Evolutionary conservation across 92 coral and sea anemone species (phyloP).

Genomic region (Parazoanthus darwini): DNA sequence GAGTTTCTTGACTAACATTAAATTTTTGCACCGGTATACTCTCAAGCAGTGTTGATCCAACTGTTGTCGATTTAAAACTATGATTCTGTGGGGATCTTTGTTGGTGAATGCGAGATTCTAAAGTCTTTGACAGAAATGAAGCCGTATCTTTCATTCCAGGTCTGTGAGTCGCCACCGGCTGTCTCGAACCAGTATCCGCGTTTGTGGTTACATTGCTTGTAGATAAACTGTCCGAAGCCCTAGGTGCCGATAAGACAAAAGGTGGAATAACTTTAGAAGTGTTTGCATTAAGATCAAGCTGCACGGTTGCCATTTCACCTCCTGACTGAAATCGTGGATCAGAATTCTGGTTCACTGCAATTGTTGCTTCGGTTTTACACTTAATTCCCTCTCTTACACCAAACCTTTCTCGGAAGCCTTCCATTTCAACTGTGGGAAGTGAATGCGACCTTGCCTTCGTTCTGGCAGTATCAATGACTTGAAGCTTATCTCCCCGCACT

Average conservation of each 20-base stretch:
- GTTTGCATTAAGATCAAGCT: conserved; percentile 35
- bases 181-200: conserved; percentile 79
- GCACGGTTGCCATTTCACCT: conserved; percentile 48
- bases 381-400: conserved; percentile 11
- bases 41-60: conserved; percentile 77
- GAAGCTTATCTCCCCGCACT: conserved; percentile 61
- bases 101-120: conserved; percentile 65
- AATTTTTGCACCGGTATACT: conserved; percentile 45
- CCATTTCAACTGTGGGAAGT: conserved; percentile 66
- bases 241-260: conserved; percentile 73
- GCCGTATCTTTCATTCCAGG: conserved; percentile 62
- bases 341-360: conserved; percentile 42
- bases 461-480: conserved; percentile 61
- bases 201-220: conserved; percentile 75
- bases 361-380: conserved; percentile 54
- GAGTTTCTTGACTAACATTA: neutral
- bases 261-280: conserved; percentile 63
- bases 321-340: conserved; percentile 48
- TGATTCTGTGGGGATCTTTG: conserved; percentile 48
- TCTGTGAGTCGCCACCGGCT: conserved; percentile 76
- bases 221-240: conserved; percentile 73
- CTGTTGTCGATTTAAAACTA: conserved; percentile 69
- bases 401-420: conserved; percentile 45
- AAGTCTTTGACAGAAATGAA: conserved; percentile 52
- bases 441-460: conserved; percentile 71